These are phyloP conservation scores for Brachionus sp. DNA, from an alignment of 1,140 invertebrate species.

Conservation along the genomic window DNA sequence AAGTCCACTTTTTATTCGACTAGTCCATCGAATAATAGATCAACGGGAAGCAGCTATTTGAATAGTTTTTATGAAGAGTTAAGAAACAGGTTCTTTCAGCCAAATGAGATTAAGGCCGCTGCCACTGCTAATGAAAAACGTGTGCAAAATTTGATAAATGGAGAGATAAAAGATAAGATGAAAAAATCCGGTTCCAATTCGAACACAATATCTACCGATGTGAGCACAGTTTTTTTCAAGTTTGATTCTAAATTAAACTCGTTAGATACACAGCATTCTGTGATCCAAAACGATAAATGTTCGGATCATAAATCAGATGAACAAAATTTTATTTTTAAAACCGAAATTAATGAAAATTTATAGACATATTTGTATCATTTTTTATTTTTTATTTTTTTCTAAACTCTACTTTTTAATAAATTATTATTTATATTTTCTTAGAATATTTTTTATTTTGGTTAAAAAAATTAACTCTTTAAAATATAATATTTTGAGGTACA, in stretches of 20 bases:
- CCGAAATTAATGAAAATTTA: too few relatives aligned
- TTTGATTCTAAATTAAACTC: constrained; percentile 10
- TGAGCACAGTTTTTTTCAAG: neutral
- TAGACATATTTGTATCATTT: too few relatives aligned
- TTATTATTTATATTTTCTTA: too few relatives aligned
- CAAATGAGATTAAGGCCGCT: neutral
- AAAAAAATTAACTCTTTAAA: too few relatives aligned
- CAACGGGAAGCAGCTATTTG: constrained; percentile 9
- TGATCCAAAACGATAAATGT: neutral
- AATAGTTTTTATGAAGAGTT: constrained; percentile 45
- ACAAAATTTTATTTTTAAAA: neutral
- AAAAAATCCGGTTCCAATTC: constrained; percentile 15
- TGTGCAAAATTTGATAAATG: neutral
- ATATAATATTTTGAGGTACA: too few relatives aligned
- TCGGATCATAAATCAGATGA: neutral
- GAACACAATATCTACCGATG: constrained; percentile 15
- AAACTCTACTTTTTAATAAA: too few relatives aligned
- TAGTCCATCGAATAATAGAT: constrained; percentile 5
- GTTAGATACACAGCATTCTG: neutral
- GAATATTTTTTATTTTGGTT: too few relatives aligned
- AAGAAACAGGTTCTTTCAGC: neutral
- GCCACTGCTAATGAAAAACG: neutral
- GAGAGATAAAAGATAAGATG: neutral
- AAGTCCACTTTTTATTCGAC: neutral
- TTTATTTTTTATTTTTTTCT: too few relatives aligned